Evolutionary conservation across 1,140 invertebrate species (phyloP), one percentile per base, ranked within the genome.

Genomic region (Lucilia sericata): DNA sequence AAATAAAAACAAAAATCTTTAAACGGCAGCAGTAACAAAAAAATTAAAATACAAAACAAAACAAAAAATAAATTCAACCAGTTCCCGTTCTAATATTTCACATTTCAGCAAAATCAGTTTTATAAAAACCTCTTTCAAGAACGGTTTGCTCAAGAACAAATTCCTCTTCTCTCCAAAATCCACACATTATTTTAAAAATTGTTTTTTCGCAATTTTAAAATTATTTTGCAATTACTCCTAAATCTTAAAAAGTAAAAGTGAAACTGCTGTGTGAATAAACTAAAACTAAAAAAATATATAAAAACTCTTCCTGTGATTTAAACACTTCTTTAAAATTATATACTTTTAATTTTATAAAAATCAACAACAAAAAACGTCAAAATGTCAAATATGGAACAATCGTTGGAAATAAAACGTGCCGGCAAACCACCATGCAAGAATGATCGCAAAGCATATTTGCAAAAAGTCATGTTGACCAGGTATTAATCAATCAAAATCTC

Each of bases 71-170:
- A 55, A 51, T 76, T 83, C 75, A 80, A 83, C 82, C 84, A 78
- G 78, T 85, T 80, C 81, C 82, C 82, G 47, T 80, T 85, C 82
- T 85, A 82, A 85, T 83, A 85, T 80, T 83, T 88, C 88, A 88
- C 88, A 90, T 86, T 90, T 88, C 85, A 88, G 86, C 87, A 86
- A 87, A 88, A 88, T 90, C 88, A 90, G 89, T 90, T 90, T 87
- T 86, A 88, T 86, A 82, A 87, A 90, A 90, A 87, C 88, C 88
- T 88, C 88, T 89, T 89, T 86, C 87, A 90, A 89, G 89, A 88
- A 88, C 88, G 90, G 88, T 88, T 89, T 87, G 87, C 82, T 42
- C 86, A 86, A 85, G 65, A 82, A 51, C 76, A 42, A 85, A 85
- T 83, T 85, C 25, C 25, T 30, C 42, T 42, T 70, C n/a, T 70